These are phyloP conservation scores for Rotaria sp. DNA, from an alignment of 2,888 invertebrate genomes.

Conservation along the genomic window DNA sequence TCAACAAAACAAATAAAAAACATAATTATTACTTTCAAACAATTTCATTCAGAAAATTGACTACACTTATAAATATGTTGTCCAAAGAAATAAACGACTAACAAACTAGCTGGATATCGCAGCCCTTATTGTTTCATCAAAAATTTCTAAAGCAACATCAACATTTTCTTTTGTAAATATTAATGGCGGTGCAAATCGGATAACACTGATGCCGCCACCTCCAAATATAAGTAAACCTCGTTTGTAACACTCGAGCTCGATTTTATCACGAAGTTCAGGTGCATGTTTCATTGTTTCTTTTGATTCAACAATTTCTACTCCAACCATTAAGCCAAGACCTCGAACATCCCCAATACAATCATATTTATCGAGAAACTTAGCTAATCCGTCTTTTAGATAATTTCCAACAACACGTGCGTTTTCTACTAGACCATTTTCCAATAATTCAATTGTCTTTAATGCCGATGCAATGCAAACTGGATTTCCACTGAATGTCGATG, in stretches of 20 bases:
- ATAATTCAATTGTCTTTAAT: background rate
- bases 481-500: background rate
- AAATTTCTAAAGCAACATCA: background rate
- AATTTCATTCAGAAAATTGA: too few relatives aligned
- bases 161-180: background rate
- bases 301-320: background rate
- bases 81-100: too few relatives aligned
- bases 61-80: too few relatives aligned
- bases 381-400: background rate
- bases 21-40: too few relatives aligned
- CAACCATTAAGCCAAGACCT: background rate
- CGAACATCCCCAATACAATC: background rate
- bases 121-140: background rate
- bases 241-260: background rate
- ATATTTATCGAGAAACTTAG: background rate
- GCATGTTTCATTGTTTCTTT: background rate
- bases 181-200: background rate
- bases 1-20: too few relatives aligned
- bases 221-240: background rate
- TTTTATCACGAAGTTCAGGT: background rate
- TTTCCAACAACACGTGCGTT: background rate
- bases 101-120: too few relatives aligned
- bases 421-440: background rate
- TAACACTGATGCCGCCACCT: background rate
- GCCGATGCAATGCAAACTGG: background rate